Percentiles rank a stretch among this genome's conserved stretches.
Conservation (phyloP, 2,797 vertebrate genomes). For the Setipinna tenuifilis region DNA sequence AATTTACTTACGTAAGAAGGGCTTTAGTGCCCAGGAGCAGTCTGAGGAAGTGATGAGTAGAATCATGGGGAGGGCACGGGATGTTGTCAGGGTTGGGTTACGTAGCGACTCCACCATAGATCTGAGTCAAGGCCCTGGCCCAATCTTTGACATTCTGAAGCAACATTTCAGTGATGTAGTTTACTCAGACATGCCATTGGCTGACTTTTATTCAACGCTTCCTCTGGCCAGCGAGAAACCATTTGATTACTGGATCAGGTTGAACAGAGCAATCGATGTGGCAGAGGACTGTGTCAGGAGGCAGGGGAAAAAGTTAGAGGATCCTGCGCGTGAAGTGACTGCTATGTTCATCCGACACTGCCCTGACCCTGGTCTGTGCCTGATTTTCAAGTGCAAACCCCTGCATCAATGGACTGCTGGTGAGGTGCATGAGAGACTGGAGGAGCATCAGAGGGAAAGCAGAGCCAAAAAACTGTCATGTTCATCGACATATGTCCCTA, state of each 20-base stretch:
- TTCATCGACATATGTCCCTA: not conserved
- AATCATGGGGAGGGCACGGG: conserved; percentile 26
- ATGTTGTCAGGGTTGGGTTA: conserved; percentile 23
- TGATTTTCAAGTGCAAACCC: conserved; percentile 46
- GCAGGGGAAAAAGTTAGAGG: conserved; percentile 30
- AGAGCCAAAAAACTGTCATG: not conserved
- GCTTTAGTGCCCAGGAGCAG: not conserved
- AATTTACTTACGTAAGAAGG: conserved; percentile 18
- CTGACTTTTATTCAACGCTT: conserved; percentile 41
- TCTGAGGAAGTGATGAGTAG: conserved; percentile 30
- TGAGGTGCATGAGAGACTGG: conserved; percentile 35
- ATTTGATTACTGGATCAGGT: conserved; percentile 51
- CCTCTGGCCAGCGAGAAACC: conserved; percentile 33
- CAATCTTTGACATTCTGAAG: conserved; percentile 43
- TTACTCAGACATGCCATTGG: conserved; percentile 38
- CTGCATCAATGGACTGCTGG: conserved; percentile 39
- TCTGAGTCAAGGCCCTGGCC: conserved; percentile 2
- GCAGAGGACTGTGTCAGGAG: conserved; percentile 39
- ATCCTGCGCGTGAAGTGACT: conserved; percentile 24
- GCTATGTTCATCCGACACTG: conserved; percentile 41
- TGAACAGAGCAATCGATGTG: conserved; percentile 38
- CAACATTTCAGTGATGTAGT: conserved; percentile 43
- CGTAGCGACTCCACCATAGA: conserved; percentile 1
- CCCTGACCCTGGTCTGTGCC: conserved; percentile 37
- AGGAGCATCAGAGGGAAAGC: conserved; percentile 8